Evolutionary conservation across 2,888 invertebrate species (phyloP).

Genomic region (Enchytraeus crypticus): DNA sequence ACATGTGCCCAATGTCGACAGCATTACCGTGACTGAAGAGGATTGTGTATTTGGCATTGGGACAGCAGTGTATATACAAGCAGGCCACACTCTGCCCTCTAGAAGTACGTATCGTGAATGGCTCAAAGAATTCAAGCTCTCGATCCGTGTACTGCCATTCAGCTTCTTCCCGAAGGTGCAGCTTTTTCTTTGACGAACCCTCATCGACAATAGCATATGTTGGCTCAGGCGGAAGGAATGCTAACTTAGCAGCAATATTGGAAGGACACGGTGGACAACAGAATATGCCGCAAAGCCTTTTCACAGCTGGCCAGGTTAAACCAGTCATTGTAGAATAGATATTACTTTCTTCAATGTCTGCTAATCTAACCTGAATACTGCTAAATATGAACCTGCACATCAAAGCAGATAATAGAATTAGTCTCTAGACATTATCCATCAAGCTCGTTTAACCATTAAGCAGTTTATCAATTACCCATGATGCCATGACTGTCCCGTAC

Average conservation of each 20-base stretch:
- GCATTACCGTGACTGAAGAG: constrained; percentile 96
- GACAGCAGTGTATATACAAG: constrained; percentile 69
- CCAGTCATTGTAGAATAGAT: too few species aligned
- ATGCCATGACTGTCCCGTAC: too few species aligned
- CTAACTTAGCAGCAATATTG: constrained; percentile 95
- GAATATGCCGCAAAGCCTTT: constrained; percentile 81
- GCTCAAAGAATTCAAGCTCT: constrained; percentile 63
- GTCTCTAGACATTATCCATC: too few species aligned
- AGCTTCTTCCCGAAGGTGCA: constrained; percentile 78
- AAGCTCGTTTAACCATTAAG: too few species aligned
- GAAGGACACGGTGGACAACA: constrained; percentile 99
- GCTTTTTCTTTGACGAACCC: constrained; percentile 60
- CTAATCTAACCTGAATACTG: too few species aligned
- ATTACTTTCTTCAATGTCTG: too few species aligned
- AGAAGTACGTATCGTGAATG: constrained; percentile 66
- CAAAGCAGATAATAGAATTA: too few species aligned
- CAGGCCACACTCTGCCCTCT: constrained; percentile 90
- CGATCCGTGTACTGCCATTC: constrained; percentile 68
- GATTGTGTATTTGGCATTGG: constrained; percentile 82
- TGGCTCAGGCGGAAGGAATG: constrained; percentile 96
- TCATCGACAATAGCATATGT: constrained; percentile 88
- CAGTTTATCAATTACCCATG: too few species aligned
- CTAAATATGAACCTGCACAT: too few species aligned
- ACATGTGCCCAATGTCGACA: constrained; percentile 96
- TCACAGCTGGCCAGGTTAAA: constrained; percentile 17